phyloP scores from a whole-genome alignment of 2,888 invertebrate species.

The Chironomus tentans region DNA sequence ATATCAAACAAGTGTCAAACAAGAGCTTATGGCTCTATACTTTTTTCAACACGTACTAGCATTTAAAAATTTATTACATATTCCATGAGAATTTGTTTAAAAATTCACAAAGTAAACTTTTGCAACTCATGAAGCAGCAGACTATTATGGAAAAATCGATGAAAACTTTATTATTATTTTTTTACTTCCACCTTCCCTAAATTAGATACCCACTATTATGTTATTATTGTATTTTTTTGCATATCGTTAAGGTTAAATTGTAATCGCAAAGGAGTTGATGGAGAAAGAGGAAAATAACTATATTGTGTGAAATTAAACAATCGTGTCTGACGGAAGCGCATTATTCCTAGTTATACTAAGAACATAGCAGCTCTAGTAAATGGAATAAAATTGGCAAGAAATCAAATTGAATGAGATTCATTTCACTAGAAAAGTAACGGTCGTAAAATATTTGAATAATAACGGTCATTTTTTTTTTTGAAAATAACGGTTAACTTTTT shows the following conservation, averaged over 20 bases:
- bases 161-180: neutral
- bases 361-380: too few relatives aligned
- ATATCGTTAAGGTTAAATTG: neutral
- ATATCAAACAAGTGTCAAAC: neutral
- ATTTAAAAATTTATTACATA: neutral
- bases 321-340: neutral
- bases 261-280: neutral
- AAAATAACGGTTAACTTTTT: neutral
- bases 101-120: neutral
- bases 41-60: neutral
- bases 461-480: neutral
- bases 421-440: neutral
- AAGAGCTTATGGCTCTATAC: neutral
- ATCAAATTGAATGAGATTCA: neutral
- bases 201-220: neutral
- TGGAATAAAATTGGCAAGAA: too few relatives aligned
- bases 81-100: neutral
- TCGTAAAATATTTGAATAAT: neutral
- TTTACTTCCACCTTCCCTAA: neutral
- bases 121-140: neutral
- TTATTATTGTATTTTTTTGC: neutral
- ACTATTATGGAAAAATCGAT: neutral
- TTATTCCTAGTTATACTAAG: neutral
- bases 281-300: neutral
- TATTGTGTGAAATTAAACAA: neutral